phyloP scores from a whole-genome alignment of 2,797 vertebrate genomes.

The Emydoidea blandingii region DNA sequence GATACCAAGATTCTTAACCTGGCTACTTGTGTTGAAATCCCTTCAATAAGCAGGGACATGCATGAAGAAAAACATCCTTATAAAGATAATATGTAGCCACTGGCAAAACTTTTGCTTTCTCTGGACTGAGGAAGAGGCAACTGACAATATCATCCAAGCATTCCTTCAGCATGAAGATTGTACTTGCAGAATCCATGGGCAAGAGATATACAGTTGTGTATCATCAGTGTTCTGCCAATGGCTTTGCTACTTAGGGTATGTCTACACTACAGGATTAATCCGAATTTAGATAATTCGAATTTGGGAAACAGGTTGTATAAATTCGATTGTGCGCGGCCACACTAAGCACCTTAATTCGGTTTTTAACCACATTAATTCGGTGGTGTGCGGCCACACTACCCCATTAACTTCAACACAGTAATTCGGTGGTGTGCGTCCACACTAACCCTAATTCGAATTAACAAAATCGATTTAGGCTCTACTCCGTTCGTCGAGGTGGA shows the following conservation, averaged over 20 bases:
- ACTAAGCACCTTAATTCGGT: too few relatives aligned
- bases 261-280: too few relatives aligned
- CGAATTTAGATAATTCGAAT: too few relatives aligned
- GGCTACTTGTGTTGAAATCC: neutral
- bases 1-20: neutral
- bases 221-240: slow-evolving; percentile 40
- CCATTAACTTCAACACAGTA: too few relatives aligned
- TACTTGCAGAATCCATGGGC: neutral
- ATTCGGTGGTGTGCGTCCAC: too few relatives aligned
- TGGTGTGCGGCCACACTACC: too few relatives aligned
- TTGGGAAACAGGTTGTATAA: too few relatives aligned
- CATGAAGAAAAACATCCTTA: neutral
- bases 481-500: too few relatives aligned
- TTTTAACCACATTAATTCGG: too few relatives aligned
- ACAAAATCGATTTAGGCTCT: too few relatives aligned
- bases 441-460: too few relatives aligned
- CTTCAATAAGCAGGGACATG: neutral
- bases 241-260: slow-evolving; percentile 83
- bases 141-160: neutral
- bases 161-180: neutral
- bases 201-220: neutral
- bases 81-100: neutral
- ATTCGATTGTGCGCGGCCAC: too few relatives aligned
- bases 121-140: neutral
- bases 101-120: neutral